phyloP scores from a whole-genome alignment of 2,797 vertebrate species.

The Diplodus sargus region DNA sequence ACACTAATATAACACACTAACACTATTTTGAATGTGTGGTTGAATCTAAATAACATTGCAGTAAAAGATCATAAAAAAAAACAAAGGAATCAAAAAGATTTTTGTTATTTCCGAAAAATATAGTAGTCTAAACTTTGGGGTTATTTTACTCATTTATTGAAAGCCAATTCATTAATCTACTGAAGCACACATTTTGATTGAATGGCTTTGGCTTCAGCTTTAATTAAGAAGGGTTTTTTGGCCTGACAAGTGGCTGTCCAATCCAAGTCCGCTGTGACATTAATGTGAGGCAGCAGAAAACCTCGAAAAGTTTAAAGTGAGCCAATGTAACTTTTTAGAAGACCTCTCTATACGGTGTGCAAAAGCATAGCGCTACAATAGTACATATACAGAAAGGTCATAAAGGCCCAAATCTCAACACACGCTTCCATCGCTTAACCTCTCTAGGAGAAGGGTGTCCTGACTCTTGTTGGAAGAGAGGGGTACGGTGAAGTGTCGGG shows the following conservation, averaged over 20 bases:
- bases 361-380: background rate
- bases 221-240: background rate
- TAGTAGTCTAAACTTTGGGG: background rate
- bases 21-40: background rate
- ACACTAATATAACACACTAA: background rate
- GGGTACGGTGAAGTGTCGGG: no score
- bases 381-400: background rate
- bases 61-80: background rate
- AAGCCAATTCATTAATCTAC: background rate
- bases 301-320: background rate
- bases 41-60: background rate
- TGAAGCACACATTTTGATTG: constrained; percentile 7
- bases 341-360: no score
- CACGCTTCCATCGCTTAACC: no score
- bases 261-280: background rate
- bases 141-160: background rate
- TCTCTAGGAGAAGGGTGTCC: no score
- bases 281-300: background rate
- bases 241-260: no score
- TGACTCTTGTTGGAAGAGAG: no score
- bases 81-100: no score
- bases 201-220: constrained; percentile 4
- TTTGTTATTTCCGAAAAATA: background rate
- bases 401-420: background rate
- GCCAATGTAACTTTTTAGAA: background rate